Percentiles rank a stretch among this genome's conserved stretches.
phyloP scores from a whole-genome alignment of 2,113 vertebrate species.

The Nothoprocta perdicaria region DNA sequence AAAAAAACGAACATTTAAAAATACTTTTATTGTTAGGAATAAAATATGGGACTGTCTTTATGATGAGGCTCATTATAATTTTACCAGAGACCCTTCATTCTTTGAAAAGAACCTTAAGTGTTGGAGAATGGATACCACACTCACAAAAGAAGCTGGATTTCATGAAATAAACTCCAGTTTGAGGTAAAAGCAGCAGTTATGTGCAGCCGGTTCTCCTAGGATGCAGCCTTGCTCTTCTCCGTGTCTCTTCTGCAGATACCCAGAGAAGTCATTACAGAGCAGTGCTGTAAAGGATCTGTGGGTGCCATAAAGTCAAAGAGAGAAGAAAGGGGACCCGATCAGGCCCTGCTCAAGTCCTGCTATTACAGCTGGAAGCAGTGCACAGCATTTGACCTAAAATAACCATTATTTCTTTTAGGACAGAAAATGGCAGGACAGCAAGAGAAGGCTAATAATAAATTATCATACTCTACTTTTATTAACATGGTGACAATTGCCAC shows the following conservation, averaged over 20 bases:
- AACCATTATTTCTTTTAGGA: not conserved
- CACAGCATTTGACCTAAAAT: not conserved
- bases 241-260: not conserved
- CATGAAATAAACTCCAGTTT: not conserved
- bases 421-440: not conserved
- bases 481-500: not conserved
- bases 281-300: not conserved
- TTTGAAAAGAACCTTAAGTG: not conserved
- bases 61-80: not conserved
- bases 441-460: not conserved
- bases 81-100: not conserved
- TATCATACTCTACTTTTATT: not conserved
- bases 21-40: not conserved
- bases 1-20: not conserved
- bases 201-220: not conserved
- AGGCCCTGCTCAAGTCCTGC: not conserved
- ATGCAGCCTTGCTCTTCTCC: not conserved
- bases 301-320: not conserved
- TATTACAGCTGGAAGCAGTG: not conserved
- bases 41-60: not conserved
- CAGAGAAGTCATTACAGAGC: not conserved
- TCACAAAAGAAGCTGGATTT: not conserved
- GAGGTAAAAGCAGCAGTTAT: not conserved
- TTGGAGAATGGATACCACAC: not conserved
- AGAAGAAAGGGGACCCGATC: not conserved